Base-by-base conservation (phyloP, 2,888 invertebrate genomes). In the Bombylius major region DNA sequence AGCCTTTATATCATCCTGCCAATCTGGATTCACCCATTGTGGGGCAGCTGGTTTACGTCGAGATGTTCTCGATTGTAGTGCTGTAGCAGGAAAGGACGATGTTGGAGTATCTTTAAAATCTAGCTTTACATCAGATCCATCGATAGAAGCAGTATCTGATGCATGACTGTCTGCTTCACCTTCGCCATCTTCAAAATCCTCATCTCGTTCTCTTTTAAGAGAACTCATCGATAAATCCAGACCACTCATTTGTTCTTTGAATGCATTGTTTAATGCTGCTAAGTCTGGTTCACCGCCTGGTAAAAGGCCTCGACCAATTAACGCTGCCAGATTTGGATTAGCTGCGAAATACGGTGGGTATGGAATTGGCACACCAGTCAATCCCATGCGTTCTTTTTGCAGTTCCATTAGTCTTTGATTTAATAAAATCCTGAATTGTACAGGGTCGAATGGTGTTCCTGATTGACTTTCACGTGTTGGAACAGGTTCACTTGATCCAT, bases 21-120 rank as follows among this genome's bases (percentile, higher is more conserved):
- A 89, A 65, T 91, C 91, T 0, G 96, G 96, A 73, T 95, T 95
- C 5, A 96, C 93, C 93, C 96, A 95, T 75, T 97, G 95, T 4
- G 97, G 96, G 54, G 95, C 94, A 2, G 93, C 94, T 1, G 95
- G 93, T 77, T 97, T 97, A 66, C 96, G 81, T 60, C 93, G 77
- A 56, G 86, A 89, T 50, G 82, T 79, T 65, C 84, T 65, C 3
- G 72, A 62, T 56, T 63, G 63, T 34, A 63, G 70, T 11, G 67
- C 67, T 32, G 68, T 62, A 47, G 79, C 77, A 47, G 78, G 76
- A 53, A 78, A 75, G 60, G 76, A 66, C 65, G 77, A 73, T 57
- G 63, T 62, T 9, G 66, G 65, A 13, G 65, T 64, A 56, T 57
- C 61, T 53, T 71, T 72, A 33, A 55, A 42, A 44, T 63, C 62